A percentile compares a stretch with the other conserved stretches of the same genome.
Conservation (phyloP, 2,113 vertebrate species). For the Gila orcuttii region DNA sequence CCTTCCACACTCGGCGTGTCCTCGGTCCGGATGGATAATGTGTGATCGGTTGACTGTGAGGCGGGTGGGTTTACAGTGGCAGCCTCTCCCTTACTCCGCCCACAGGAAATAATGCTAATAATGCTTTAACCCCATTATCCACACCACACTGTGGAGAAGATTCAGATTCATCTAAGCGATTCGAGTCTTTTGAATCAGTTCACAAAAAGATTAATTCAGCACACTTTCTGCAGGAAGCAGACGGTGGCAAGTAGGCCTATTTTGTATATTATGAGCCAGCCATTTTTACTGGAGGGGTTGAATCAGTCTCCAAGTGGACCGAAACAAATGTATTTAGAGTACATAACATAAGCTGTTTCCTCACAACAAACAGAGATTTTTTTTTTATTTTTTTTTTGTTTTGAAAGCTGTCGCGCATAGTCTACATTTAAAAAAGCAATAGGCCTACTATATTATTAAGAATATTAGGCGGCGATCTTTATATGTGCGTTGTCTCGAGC, state of each 20-base stretch:
- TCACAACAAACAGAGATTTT: background rate
- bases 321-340: background rate
- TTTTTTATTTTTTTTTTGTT: background rate
- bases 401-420: no score
- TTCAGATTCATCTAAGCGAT: background rate
- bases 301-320: background rate
- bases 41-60: background rate
- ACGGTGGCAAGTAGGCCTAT: background rate
- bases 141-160: background rate
- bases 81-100: conserved; percentile 24
- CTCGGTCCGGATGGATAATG: background rate
- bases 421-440: no score
- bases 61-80: background rate
- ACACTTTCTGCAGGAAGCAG: background rate
- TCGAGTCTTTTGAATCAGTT: background rate
- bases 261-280: background rate
- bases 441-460: no score
- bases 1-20: background rate
- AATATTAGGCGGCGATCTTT: no score
- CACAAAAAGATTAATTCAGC: background rate
- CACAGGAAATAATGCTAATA: conserved; percentile 22
- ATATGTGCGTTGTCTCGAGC: no score
- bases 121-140: background rate
- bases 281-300: no score
- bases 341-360: background rate